Evolutionary conservation across 2,113 vertebrate genomes (phyloP), one percentile per base, ranked within the genome.

Genomic region (Typhlomys cinereus): DNA sequence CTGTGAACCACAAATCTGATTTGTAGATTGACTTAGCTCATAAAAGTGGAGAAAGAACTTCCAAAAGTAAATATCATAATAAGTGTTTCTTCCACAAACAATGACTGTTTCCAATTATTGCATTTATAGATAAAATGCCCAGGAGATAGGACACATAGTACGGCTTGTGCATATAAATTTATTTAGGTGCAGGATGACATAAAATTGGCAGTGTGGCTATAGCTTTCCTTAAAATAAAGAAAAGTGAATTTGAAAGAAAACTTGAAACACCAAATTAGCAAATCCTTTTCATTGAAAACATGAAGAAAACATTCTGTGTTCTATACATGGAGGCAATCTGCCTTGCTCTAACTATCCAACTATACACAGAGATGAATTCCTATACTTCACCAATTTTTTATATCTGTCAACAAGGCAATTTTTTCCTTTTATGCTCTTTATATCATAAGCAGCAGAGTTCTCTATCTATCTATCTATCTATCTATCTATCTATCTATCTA

Each of bases 211-310:
- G 27, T 0, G 12, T 81, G 36, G 21, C 48, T 78, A 76, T 75
- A 81, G 66, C 20, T 80, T 84, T 81, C 23, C 34, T 95, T 89
- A 48, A 71, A 17, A 46, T 52, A 78, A 69, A 89, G 75, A 76
- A 81, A 91, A 76, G 2, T 3, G 39, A 86, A 89, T 71, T 79
- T 78, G 87, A 93, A 93, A 94, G 36, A 91, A 92, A 78, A 85
- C 29, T 50, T 78, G 73, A 78, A 94, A 90, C 21, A 87, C 11
- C 64, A 89, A 93, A 93, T 90, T 88, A 94, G 54, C 57, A 88
- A 62, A 88, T 54, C 23, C 27, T 90, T 90, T 91, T 50, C 78
- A 85, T 0, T 84, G 57, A 91, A 92, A 93, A 69, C 36, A 92
- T 14, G 34, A 90, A 83, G 44, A 27, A 39, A 90, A 92, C 11